These are phyloP conservation scores for Corvus hawaiiensis DNA, from an alignment of 2,113 vertebrate species.

Conservation along the genomic window DNA sequence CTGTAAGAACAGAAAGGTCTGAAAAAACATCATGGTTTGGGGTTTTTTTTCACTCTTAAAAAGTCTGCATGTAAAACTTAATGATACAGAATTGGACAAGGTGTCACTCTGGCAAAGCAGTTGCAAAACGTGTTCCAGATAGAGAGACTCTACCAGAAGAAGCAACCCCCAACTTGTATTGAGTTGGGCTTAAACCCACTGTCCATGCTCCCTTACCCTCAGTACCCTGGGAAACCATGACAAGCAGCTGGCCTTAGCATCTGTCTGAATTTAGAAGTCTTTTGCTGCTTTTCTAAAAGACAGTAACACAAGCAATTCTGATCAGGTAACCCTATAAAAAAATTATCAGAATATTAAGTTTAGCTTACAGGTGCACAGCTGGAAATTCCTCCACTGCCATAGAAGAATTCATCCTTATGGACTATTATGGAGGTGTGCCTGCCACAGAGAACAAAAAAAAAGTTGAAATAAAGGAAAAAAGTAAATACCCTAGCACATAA, in stretches of 20 bases:
- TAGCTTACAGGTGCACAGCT: constrained; percentile 87
- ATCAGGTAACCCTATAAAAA: neutral
- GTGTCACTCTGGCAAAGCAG: neutral
- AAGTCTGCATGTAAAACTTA: neutral
- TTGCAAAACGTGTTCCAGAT: neutral
- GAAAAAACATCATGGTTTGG: neutral
- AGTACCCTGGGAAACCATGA: neutral
- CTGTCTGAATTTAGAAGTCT: neutral
- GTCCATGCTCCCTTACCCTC: neutral
- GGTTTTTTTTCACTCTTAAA: neutral
- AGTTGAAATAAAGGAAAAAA: neutral
- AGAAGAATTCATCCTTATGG: constrained; percentile 92
- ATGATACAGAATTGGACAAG: neutral
- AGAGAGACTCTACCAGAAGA: neutral
- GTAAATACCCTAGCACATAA: neutral
- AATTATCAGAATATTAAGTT: neutral
- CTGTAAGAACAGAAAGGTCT: neutral
- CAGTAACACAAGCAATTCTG: neutral
- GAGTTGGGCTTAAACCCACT: neutral
- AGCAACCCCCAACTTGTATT: neutral
- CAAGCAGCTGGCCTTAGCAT: neutral
- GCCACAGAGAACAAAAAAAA: neutral
- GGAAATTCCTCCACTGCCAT: constrained; percentile 84
- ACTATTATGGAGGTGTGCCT: constrained; percentile 94
- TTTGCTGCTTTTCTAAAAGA: neutral